Base-by-base conservation (phyloP, 2,888 invertebrate genomes). In the Drosophila buzzatii region DNA sequence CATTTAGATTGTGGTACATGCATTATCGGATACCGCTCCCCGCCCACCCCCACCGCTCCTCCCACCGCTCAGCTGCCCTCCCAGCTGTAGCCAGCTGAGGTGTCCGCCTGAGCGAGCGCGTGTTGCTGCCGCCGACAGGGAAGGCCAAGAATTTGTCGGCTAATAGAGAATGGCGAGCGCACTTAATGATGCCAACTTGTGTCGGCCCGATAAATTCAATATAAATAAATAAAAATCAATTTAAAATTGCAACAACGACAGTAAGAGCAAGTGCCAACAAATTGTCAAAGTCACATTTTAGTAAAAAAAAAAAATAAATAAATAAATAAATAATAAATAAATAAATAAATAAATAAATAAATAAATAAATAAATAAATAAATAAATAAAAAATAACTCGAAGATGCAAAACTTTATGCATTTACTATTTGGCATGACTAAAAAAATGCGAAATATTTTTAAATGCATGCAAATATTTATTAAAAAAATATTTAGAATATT, bases 61-160 rank as follows among this genome's bases (percentile, higher is more conserved):
- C 12, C 2, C 70, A 10, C 44, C 1, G 1, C 31, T 14, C 44
- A 0, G 3, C 31, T 12, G 7, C 20, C 45, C 33, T 41, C 18
- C n/a, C 20, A 37, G 35, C 44, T 45, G 47, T 18, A 27, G 23
- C 41, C 44, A 59, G 42, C 67, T 55, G 55, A 73, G 76, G 82
- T 70, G 83, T 82, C 49, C 79, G 76, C 49, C 55, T 70, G 73
- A 70, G 20, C 73, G 73, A 63, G 62, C 64, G 74, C 65, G 63
- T 79, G 77, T 77, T 76, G 70, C 62, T 33, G 76, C 74, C 51
- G 82, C 79, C 78, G 86, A 90, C 90, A 90, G 90, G 86, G 86
- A 87, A 87, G 86, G 86, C 86, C 86, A 87, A 87, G 90, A 87
- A 87, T 87, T 90, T 85, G 85, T 85, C 85, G 90, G 90, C 85